Base-by-base conservation (phyloP, 2,888 invertebrate species). In the Ochlodes sylvanus region DNA sequence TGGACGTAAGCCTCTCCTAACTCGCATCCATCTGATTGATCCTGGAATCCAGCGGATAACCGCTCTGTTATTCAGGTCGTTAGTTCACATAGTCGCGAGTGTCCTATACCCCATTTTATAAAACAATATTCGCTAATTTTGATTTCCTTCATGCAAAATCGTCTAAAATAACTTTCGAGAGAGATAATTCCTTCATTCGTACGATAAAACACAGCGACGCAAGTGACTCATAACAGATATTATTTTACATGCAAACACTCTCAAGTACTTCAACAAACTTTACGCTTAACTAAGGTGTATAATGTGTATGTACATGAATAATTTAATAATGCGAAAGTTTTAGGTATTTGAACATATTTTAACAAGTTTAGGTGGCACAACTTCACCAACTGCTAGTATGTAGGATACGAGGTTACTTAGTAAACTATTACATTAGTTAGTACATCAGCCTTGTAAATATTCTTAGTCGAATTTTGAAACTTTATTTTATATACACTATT, bases 301-400 rank as follows among this genome's bases (percentile, higher is more conserved):
- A 47, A 47, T 47, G 7, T 47, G 42, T 17, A n/a, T 17, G 15
- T 14, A 17, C 47, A 14, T 52, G 55, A 58, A 66, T 66, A 50
- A 65, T 65, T 47, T 65, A 65, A 57, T 65, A 60, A 41, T 2
- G 27, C 7, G 42, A 58, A 66, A 60, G 58, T 66, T 66, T 54
- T 21, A 52, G 52, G 52, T 58, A 52, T 65, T 50, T 34, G 17
- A 38, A 57, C 57, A 65, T 65, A 56, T 66, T 66, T 41, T 58
- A 52, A 66, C 65, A 60, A 47, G 52, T 58, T 66, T 52, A 54
- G 34, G 58, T 58, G 65, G 17, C 52, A 27, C 17, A 58, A 66
- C 52, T 66, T 54, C 27, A 19, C 57, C 14, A 58, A 52, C 58
- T 42, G 14, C 50, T 14, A 54, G 66, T 50, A 41, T 15, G 65